phyloP scores from a whole-genome alignment of 2,888 invertebrate genomes.

The Rhagonycha lutea region DNA sequence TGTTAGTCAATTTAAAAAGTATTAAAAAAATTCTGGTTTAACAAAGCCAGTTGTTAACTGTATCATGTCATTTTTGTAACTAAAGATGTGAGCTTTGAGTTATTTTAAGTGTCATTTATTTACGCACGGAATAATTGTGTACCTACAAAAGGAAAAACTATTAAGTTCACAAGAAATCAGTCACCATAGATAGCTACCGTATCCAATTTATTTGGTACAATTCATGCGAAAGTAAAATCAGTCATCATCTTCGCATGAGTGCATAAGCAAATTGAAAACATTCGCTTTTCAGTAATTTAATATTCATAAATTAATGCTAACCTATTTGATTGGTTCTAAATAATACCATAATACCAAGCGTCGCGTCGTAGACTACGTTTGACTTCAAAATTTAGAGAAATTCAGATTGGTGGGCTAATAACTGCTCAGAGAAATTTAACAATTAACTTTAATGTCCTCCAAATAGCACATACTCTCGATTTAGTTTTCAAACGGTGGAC shows the following conservation, averaged over 20 bases:
- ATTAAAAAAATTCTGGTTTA: background rate
- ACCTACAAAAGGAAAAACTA: constrained; percentile 14
- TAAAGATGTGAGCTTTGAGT: constrained; percentile 16
- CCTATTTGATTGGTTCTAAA: background rate
- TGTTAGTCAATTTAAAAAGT: background rate
- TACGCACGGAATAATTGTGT: constrained; percentile 36
- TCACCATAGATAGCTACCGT: background rate
- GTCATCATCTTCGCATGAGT: background rate
- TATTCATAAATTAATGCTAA: background rate
- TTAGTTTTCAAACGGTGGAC: too few relatives aligned
- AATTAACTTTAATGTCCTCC: too few relatives aligned
- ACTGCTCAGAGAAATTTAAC: too few relatives aligned
- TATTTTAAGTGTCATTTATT: constrained; percentile 31
- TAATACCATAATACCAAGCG: background rate
- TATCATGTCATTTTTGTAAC: constrained; percentile 6
- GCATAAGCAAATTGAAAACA: background rate
- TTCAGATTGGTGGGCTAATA: too few relatives aligned
- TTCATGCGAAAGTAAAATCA: background rate
- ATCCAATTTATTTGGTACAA: background rate
- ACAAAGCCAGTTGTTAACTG: background rate
- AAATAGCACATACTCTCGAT: too few relatives aligned
- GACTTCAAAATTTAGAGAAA: too few relatives aligned
- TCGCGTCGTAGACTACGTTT: background rate
- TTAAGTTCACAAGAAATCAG: background rate
- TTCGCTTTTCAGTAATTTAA: background rate